phyloP scores from a whole-genome alignment of 92 coral and sea anemone species.

The Parazoanthus darwini region DNA sequence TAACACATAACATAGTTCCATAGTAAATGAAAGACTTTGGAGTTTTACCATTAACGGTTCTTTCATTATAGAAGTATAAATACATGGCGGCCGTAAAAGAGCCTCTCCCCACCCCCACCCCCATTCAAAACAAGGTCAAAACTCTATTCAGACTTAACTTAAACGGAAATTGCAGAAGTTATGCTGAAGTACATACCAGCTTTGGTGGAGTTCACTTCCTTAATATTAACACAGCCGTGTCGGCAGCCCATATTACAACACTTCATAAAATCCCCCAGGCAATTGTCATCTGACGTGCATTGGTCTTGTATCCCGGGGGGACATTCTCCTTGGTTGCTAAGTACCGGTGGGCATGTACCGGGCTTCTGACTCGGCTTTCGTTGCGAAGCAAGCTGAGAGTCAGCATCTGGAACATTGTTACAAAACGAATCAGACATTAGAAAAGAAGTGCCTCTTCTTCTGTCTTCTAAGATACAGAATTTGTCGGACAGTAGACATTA shows the following conservation, averaged over 20 bases:
- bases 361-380: constrained; percentile 21
- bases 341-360: constrained; percentile 33
- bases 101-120: too few relatives aligned
- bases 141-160: too few relatives aligned
- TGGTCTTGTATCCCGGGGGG: constrained; percentile 11
- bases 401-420: not conserved
- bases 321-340: constrained; percentile 6
- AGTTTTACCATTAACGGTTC: too few relatives aligned
- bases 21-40: too few relatives aligned
- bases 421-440: not conserved
- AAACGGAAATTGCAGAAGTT: not conserved
- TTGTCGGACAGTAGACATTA: not conserved
- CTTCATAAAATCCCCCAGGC: constrained; percentile 16
- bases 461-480: not conserved
- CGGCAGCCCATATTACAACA: constrained; percentile 36
- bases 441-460: not conserved
- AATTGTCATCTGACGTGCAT: constrained; percentile 18
- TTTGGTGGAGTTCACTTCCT: constrained; percentile 19
- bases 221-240: constrained; percentile 17
- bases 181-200: not conserved
- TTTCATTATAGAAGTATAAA: too few relatives aligned
- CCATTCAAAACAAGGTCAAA: too few relatives aligned
- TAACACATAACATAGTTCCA: too few relatives aligned
- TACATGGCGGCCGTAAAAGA: too few relatives aligned
- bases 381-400: not conserved